Evolutionary conservation across 1,140 invertebrate species (phyloP), one percentile per base, ranked within the genome.

Genomic region (Bombus cullumanus): DNA sequence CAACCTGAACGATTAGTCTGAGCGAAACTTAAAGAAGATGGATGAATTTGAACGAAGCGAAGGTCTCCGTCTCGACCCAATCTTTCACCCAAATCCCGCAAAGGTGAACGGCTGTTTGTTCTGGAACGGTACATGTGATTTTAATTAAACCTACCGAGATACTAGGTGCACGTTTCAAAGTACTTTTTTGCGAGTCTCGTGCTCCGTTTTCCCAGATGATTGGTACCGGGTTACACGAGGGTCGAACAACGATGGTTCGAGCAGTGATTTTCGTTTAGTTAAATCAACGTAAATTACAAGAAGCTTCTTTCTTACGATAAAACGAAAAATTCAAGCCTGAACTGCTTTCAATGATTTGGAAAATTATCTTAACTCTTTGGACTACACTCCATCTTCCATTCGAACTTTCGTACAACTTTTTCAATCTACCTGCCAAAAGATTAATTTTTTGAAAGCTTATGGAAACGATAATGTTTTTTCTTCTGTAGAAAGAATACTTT

Each of bases 101-200:
- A n/a, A 62, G 59, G 28, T n/a, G 28, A 62, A 62, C 28, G 59
- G 62, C 57, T n/a, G 69, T 22, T 62, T 31, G 18, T 69, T 34
- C 39, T 75, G 47, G 0, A 34, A 41, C 37, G 41, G 78, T 64
- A 86, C 41, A 25, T 31, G 31, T 39, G 75, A 77, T 77, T 77
- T 77, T 77, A 77, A 77, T 77, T 77, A 62, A 77, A 77, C n/a
- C 37, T 22, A 62, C 28, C 12, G 12, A 62, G 28, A 13, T 62
- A 41, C 57, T 25, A 28, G 41, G 57, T n/a, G 37, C 15, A 9
- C 18, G 15, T 39, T 77, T 77, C 37, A 5, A 77, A 39, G 37
- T 28, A 8, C 15, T 64, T 77, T 77, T 69, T 31, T 37, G 72
- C 28, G 13, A 12, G 64, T 25, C 9, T 34, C 71, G 53, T 43